A percentile compares a stretch with the other conserved stretches of the same genome.
These are phyloP conservation scores for Rhabdophis nuchalis DNA, from an alignment of 2,797 vertebrate genomes.

Conservation along the genomic window DNA sequence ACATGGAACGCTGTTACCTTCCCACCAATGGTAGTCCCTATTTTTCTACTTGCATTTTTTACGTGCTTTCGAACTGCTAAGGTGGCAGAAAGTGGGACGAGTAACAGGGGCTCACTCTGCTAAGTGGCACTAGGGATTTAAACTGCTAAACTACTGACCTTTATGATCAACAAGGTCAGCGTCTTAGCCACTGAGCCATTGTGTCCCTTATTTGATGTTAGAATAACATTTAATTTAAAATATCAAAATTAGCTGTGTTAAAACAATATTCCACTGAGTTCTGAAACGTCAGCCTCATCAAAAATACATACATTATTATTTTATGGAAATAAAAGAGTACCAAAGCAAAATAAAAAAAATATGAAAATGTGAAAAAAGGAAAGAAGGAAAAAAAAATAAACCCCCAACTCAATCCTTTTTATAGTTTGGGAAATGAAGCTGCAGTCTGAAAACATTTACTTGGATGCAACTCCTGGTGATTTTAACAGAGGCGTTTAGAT, in stretches of 20 bases:
- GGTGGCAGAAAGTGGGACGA: no score
- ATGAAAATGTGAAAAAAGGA: not conserved
- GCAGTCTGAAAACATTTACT: not conserved
- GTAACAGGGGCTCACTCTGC: no score
- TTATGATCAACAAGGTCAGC: no score
- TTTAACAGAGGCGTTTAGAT: not conserved
- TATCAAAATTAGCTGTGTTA: slow-evolving; percentile 30
- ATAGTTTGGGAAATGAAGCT: not conserved
- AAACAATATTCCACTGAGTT: not conserved
- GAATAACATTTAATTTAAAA: not conserved
- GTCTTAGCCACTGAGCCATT: no score
- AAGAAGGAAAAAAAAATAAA: not conserved
- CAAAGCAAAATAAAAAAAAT: not conserved
- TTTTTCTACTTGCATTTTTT: no score
- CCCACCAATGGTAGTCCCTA: no score
- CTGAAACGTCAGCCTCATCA: not conserved
- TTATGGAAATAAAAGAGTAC: slow-evolving; percentile 16
- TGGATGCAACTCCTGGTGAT: not conserved
- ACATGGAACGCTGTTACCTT: no score
- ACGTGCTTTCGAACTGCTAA: no score
- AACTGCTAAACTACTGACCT: no score
- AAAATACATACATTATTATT: not conserved
- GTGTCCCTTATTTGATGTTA: not conserved
- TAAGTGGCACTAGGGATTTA: no score
- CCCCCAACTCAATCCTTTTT: not conserved